Base-by-base conservation (phyloP, 2,888 invertebrate genomes). In the Eupithecia subfuscata region DNA sequence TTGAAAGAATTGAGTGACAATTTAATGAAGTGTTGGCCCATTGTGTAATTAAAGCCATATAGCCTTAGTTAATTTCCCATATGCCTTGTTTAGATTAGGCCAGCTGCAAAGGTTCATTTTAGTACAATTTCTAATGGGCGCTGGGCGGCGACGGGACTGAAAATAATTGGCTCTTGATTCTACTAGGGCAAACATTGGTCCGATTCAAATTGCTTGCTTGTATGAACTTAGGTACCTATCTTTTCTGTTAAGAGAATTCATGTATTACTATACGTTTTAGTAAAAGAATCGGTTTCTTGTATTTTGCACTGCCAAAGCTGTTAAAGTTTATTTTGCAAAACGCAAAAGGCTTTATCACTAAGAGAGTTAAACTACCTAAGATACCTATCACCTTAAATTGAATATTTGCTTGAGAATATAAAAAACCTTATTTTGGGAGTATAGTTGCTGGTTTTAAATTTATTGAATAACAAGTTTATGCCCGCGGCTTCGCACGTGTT, bases 21-120 rank as follows among this genome's bases (percentile, higher is more conserved):
- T 92, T 90, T 92, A 93, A 93, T 92, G 91, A 93, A 93, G 89
- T 91, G 90, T 90, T 89, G 86, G 87, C 76, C 85, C 88, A 91
- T 93, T 93, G 91, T 92, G 87, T 90, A 92, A 93, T 90, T 92
- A 91, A 87, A 90, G 89, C 83, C 83, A 86, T 87, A 87, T 89
- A 87, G 86, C 84, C 79, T 87, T 86, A 84, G 85, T 72, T 79
- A 67, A 73, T 75, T 73, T 77, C 70, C 60, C 37, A 70, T 65
- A 70, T 34, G 74, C 74, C n/a, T 70, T 18, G 70, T 73, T 77
- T 52, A 40, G 4, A 18, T 56, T 11, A 11, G 22, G 22, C 22
- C 52, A 56, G 25, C 25, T 60, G 60, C 6, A 14, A 25, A 9
- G 22, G 6, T 60, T 25, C 25, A 60, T 12, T 60, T 60, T 60